Evolutionary conservation across 2,888 invertebrate species (phyloP), one percentile per base, ranked within the genome.

Genomic region (Drosophila mayaguana): DNA sequence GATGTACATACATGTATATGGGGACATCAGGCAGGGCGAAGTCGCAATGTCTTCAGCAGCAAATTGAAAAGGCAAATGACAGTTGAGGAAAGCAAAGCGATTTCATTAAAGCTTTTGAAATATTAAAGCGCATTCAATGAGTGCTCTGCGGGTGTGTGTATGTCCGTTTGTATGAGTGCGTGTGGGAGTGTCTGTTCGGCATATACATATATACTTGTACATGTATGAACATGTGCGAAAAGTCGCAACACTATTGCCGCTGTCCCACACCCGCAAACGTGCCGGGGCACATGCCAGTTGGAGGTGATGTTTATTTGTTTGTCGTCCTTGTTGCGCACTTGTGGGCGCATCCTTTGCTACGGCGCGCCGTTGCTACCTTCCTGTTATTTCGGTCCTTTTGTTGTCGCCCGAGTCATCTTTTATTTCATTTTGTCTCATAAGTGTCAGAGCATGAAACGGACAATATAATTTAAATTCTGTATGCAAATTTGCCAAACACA

Each of bases 51-150:
- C 64, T 72, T 57, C 40, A 71, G 76, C 53, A 46, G 73, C 72
- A 83, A 83, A 86, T 86, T 83, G 83, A 81, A 86, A 86, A 81
- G 79, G 80, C 78, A 80, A 76, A 79, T 73, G 67, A 63, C 72
- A 70, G 72, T 65, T 63, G 66, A 59, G 66, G 46, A 64, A 75
- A 69, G 83, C 81, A 85, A 84, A 83, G 74, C 78, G 88, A 88
- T 88, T 88, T 88, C 85, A 88, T 88, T 86, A 85, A 85, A 81
- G 73, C 83, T 83, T 78, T 81, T 88, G 75, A 86, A 86, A 88
- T 88, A 86, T 86, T 88, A 80, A 84, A 84, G 87, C 74, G 72
- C 85, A 80, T 82, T 84, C 76, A 75, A 81, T 73, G 68, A 66
- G 63, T 66, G 63, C 50, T 61, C 34, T 51, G 48, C 48, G 50